Evolutionary conservation across 2,888 invertebrate genomes (phyloP), one percentile per base, ranked within the genome.

Genomic region (Slavum lentiscoides): DNA sequence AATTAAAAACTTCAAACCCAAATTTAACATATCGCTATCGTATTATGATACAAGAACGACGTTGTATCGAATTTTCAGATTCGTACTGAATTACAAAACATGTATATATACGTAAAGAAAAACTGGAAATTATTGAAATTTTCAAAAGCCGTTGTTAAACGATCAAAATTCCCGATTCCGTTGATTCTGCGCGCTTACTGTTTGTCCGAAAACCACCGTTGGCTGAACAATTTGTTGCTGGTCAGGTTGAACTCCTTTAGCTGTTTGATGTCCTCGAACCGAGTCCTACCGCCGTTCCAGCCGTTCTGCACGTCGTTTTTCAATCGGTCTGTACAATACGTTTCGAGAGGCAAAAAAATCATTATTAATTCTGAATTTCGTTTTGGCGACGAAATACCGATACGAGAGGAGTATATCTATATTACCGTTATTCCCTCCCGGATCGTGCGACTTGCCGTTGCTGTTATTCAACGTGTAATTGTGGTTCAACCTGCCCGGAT

Each of bases 391-490:
- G 39, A n/a, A n/a, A n/a, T n/a, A n/a, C 39, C 13, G 17, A 6
- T 4, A 72, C 8, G 21, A 15, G 9, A 67, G 4, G 30, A 30
- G 30, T 30, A 4, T 30, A 30, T 30, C 30, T 30, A 4, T 30
- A 30, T 74, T 76, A 82, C 83, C 82, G 64, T 70, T 73, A 62
- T 21, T 62, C 43, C 83, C 83, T 82, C 83, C 83, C 7, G 83
- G 83, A 30, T 83, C 83, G 72, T 83, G 83, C 4, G 81, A 58
- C 43, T 68, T 73, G n/a, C 70, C 81, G 55, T 72, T 81, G 30
- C 73, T 82, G 59, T 62, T 19, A 43, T 75, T 82, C 8, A 49
- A 55, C 49, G 68, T 43, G 53, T 66, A 82, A 55, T 72, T 72
- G 58, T 76, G 70, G 4, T 30, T 30, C 30, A 30, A 4, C 58